These are phyloP conservation scores for Brotula barbata DNA, from an alignment of 2,797 vertebrate species.

Conservation along the genomic window DNA sequence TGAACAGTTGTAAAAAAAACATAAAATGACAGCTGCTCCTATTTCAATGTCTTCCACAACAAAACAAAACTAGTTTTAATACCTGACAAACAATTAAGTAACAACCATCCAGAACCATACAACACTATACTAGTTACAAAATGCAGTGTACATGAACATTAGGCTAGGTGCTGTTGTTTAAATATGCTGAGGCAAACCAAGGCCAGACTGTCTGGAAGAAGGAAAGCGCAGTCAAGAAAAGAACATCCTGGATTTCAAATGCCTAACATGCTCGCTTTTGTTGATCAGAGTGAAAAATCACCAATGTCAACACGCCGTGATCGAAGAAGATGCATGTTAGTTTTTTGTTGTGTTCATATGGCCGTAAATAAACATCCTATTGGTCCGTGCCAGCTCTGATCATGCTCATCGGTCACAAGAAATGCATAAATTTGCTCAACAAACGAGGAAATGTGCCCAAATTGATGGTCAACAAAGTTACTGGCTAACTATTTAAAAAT, in stretches of 20 bases:
- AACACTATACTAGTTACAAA: conserved; percentile 50
- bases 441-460: no score
- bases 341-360: neutral
- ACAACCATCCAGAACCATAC: conserved; percentile 36
- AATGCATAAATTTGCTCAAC: neutral
- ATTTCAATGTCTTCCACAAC: conserved; percentile 6
- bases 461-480: neutral
- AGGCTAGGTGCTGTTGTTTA: conserved; percentile 60
- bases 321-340: neutral
- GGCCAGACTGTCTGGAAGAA: conserved; percentile 4
- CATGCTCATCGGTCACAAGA: neutral
- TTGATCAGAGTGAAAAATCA: neutral
- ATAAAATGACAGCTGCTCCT: conserved; percentile 9
- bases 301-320: neutral
- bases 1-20: conserved; percentile 10
- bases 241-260: conserved; percentile 2
- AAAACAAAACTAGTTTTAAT: conserved; percentile 26
- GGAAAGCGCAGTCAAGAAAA: neutral
- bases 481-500: neutral
- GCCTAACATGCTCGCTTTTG: neutral
- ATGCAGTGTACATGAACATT: conserved; percentile 50
- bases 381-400: neutral
- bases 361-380: neutral
- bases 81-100: conserved; percentile 37
- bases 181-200: conserved; percentile 27